Conservation (phyloP, 2,797 vertebrate species). For the Hipposideros larvatus region DNA sequence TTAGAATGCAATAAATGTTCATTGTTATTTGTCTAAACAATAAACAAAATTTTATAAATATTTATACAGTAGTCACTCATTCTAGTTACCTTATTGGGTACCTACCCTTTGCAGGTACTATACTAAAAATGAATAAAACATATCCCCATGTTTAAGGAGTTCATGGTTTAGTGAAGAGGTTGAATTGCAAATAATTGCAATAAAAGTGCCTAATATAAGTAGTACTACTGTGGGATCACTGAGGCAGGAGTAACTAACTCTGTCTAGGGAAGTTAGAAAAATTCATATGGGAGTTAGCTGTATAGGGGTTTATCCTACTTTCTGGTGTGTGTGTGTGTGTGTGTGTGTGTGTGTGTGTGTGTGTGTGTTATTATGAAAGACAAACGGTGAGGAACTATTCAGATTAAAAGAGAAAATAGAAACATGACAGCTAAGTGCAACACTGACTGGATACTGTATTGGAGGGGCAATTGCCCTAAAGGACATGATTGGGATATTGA, state of each 20-base stretch:
- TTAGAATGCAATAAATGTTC: not conserved
- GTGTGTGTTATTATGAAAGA: not conserved
- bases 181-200: not conserved
- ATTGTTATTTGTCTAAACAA: not conserved
- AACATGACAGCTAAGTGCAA: not conserved
- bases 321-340: not conserved
- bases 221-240: not conserved
- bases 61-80: not conserved
- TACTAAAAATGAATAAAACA: slow-evolving; percentile 32
- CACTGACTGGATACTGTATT: not conserved
- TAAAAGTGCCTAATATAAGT: not conserved
- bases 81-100: not conserved
- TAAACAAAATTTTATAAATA: slow-evolving; percentile 2
- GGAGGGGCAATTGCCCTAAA: not conserved
- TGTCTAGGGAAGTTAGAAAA: not conserved
- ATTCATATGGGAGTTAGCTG: not conserved
- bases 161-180: slow-evolving; percentile 1
- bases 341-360: not conserved
- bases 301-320: not conserved
- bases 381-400: not conserved
- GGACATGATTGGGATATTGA: not conserved
- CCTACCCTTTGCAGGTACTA: not conserved
- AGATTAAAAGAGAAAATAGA: not conserved
- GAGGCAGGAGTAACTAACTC: not conserved
- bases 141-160: not conserved